Conservation (phyloP, 2,797 vertebrate genomes). For the Pseudopleuronectes americanus region DNA sequence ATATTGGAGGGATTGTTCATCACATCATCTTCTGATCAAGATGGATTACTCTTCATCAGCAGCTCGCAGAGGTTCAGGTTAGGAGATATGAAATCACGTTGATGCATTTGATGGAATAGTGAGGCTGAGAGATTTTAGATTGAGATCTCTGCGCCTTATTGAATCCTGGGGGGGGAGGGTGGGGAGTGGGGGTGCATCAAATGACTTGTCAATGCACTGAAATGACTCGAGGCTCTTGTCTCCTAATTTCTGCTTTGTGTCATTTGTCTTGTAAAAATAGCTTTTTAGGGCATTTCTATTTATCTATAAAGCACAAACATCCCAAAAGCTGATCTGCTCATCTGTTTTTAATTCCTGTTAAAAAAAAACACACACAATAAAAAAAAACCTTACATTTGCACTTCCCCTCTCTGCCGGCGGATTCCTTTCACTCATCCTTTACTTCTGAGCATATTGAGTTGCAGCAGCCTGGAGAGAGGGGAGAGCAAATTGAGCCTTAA, state of each 20-base stretch:
- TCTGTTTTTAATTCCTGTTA: slow-evolving; percentile 49
- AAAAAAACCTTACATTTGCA: slow-evolving; percentile 27
- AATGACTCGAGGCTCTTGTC: slow-evolving; percentile 47
- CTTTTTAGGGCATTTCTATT: slow-evolving; percentile 30
- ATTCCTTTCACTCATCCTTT: slow-evolving; percentile 56
- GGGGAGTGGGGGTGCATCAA: slow-evolving; percentile 45
- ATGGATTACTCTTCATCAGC: slow-evolving; percentile 71
- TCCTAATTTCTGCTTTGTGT: slow-evolving; percentile 40
- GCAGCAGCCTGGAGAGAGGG: slow-evolving; percentile 43
- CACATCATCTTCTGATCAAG: slow-evolving; percentile 70
- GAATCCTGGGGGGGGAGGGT: slow-evolving; percentile 62
- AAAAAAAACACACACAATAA: background rate
- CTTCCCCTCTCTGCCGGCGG: slow-evolving; percentile 29
- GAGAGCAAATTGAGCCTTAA: slow-evolving; percentile 73
- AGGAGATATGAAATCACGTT: slow-evolving; percentile 65
- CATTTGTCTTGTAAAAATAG: slow-evolving; percentile 53
- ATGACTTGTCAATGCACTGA: slow-evolving; percentile 59
- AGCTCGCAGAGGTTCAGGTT: slow-evolving; percentile 47
- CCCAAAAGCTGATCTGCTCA: slow-evolving; percentile 40
- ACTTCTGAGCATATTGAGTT: slow-evolving; percentile 48
- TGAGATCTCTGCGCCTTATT: slow-evolving; percentile 71
- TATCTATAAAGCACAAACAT: slow-evolving; percentile 34
- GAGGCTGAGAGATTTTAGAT: slow-evolving; percentile 70
- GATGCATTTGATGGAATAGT: slow-evolving; percentile 70
- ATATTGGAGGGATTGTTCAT: slow-evolving; percentile 70